Evolutionary conservation across 2,888 invertebrate species (phyloP), one percentile per base, ranked within the genome.

Genomic region (Tuberolachnus salignus): DNA sequence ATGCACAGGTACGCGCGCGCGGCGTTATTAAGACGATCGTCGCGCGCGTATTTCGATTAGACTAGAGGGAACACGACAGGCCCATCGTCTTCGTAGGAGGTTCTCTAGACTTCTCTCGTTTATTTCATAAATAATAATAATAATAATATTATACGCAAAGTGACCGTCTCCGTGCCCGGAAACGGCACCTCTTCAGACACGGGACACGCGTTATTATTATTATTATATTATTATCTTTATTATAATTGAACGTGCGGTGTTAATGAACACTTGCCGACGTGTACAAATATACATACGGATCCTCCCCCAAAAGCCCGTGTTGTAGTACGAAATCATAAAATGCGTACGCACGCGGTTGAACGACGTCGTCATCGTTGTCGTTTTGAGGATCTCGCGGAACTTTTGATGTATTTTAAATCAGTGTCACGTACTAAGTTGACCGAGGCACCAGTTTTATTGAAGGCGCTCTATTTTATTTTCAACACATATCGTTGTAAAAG

Each of bases 41-140:
- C 13, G 34, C 53, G 42, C 34, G 53, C 53, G 69, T 69, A 69
- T 69, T 69, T 69, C 53, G 69, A 69, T 70, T 70, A 70, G 70
- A 55, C 70, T 42, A 44, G 55, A 70, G 19, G 51, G 42, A 70
- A 70, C 55, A 34, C 34, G 6, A 34, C 34, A 53, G 70, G 69
- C n/a, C n/a, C n/a, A n/a, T n/a, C n/a, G n/a, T 34, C 34, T 3
- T 69, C 55, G 55, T 55, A 23, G 55, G 70, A 70, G 42, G 55
- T 55, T 70, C 42, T 55, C 21, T 34, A 34, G 34, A 34, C 34
- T 34, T 34, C 34, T 34, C 34, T 34, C 34, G 34, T 34, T 34
- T 34, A 34, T n/a, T n/a, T n/a, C n/a, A n/a, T n/a, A n/a, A n/a
- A n/a, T n/a, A n/a, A n/a, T 44, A 55, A 55, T 21, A 44, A 34